Percentiles rank a stretch among this genome's conserved stretches.
These are phyloP conservation scores for Tursiops truncatus DNA, from an alignment of 2,113 vertebrate species.

Conservation along the genomic window DNA sequence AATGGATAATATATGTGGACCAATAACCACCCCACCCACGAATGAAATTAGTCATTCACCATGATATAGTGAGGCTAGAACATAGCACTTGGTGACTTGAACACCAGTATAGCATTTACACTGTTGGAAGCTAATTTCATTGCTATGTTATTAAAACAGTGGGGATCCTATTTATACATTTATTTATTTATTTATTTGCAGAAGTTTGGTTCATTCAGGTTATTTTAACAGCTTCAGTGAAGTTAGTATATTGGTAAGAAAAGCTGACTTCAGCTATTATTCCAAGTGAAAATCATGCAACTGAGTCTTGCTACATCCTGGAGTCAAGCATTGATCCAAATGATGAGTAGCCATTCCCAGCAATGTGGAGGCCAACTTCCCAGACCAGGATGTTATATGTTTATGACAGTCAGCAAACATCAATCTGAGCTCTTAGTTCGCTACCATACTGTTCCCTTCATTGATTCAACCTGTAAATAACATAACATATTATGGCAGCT, in stretches of 20 bases:
- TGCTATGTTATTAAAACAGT: slow-evolving; percentile 49
- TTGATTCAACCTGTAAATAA: slow-evolving; percentile 74
- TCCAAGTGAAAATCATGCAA: slow-evolving; percentile 1
- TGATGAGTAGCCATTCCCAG: neutral
- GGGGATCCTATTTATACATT: slow-evolving; percentile 47
- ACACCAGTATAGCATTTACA: slow-evolving; percentile 28
- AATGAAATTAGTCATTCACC: slow-evolving; percentile 57
- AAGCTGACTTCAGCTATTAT: slow-evolving; percentile 24
- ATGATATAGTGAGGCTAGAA: slow-evolving; percentile 58
- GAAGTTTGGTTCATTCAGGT: slow-evolving; percentile 1
- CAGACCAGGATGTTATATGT: neutral
- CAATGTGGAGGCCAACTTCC: neutral
- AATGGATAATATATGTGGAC: neutral
- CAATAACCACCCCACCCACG: neutral
- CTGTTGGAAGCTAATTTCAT: slow-evolving; percentile 55
- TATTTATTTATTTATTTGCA: slow-evolving; percentile 67
- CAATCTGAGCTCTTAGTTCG: slow-evolving; percentile 36
- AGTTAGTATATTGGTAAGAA: slow-evolving; percentile 27
- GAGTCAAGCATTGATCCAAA: slow-evolving; percentile 3
- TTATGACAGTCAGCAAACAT: neutral
- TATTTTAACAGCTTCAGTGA: slow-evolving; percentile 54
- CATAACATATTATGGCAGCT: slow-evolving; percentile 66
- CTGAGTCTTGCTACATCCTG: neutral
- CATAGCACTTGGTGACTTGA: slow-evolving; percentile 46
- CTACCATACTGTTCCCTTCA: slow-evolving; percentile 24